Evolutionary conservation across 2,113 vertebrate species (phyloP).

Genomic region (Podiceps cristatus): DNA sequence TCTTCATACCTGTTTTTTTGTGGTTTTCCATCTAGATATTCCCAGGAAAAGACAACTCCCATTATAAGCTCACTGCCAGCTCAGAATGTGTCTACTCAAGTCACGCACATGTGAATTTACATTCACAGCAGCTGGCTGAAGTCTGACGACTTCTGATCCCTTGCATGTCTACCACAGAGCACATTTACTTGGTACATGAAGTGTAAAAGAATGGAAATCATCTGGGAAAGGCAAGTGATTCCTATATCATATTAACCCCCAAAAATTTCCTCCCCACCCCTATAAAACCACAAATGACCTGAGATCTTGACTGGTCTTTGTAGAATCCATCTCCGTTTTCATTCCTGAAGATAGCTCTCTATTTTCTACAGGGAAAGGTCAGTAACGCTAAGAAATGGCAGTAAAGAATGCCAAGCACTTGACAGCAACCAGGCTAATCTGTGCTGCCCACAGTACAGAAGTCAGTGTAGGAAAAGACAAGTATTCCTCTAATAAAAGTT

Average conservation of each 20-base stretch:
- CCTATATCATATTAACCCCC: not conserved
- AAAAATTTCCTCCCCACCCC: not conserved
- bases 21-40: not conserved
- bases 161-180: not conserved
- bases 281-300: not conserved
- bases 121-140: not conserved
- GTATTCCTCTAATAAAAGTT: not conserved
- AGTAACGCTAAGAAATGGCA: not conserved
- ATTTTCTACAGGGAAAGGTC: not conserved
- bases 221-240: not conserved
- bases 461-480: not conserved
- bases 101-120: not conserved
- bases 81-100: not conserved
- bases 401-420: not conserved
- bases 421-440: not conserved
- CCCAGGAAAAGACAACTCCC: not conserved
- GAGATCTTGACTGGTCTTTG: not conserved
- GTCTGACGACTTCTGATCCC: conserved; percentile 1
- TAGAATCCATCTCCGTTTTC: not conserved
- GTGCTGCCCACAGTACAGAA: not conserved
- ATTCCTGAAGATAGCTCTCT: not conserved
- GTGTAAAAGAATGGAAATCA: conserved; percentile 30
- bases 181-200: not conserved
- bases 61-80: not conserved
- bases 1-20: not conserved